A percentile compares a stretch with the other conserved stretches of the same genome.
These are phyloP conservation scores for Bos javanicus DNA, from an alignment of 2,113 vertebrate species.

Conservation along the genomic window DNA sequence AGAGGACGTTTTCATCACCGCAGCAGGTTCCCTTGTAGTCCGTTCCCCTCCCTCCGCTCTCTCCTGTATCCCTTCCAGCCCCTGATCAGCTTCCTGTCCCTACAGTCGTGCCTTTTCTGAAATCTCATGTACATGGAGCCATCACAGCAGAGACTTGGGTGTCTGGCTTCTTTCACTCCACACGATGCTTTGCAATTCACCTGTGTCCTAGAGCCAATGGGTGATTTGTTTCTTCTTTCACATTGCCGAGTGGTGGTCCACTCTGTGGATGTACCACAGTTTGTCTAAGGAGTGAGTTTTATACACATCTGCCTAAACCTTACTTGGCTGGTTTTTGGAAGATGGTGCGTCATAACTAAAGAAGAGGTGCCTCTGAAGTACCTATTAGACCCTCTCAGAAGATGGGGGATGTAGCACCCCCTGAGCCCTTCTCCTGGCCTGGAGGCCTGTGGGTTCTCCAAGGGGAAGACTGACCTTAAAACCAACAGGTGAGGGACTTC, in stretches of 20 bases:
- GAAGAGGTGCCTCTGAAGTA: not conserved
- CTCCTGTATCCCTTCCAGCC: not conserved
- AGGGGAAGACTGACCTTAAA: not conserved
- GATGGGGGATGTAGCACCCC: too few species aligned
- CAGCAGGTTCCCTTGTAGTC: not conserved
- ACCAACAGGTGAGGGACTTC: not conserved
- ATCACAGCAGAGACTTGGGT: fast-evolving
- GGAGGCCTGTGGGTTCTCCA: not conserved
- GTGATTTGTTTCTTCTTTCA: not conserved
- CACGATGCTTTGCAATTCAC: fast-evolving
- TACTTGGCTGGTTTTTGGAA: not conserved
- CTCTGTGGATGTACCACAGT: not conserved
- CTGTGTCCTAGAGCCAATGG: fast-evolving
- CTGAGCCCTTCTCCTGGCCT: not conserved
- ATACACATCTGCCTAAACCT: not conserved
- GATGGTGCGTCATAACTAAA: not conserved
- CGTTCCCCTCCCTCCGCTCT: fast-evolving
- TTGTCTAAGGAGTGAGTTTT: not conserved
- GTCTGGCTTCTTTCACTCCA: not conserved
- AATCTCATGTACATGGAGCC: not conserved
- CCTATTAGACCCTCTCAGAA: not conserved
- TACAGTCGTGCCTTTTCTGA: not conserved
- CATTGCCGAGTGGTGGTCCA: fast-evolving
- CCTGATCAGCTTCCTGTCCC: fast-evolving
- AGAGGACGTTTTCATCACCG: not conserved